Conservation (phyloP, 2,888 invertebrate genomes). For the Troides helena region DNA sequence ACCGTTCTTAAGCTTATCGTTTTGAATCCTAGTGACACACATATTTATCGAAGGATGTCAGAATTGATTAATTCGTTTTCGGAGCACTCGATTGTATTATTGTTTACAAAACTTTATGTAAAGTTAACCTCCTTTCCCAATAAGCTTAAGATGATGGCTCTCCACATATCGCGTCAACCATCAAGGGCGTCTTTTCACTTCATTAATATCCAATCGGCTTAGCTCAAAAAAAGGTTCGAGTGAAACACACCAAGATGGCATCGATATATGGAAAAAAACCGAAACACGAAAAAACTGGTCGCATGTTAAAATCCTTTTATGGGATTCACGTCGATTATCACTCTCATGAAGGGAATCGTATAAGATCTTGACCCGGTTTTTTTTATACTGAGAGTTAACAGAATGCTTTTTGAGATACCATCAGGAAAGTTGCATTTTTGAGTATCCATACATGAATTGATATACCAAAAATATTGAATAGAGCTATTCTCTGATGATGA, state of each 20-base stretch:
- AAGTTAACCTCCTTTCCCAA: conserved; percentile 57
- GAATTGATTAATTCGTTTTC: conserved; percentile 35
- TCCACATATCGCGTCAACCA: conserved; percentile 46
- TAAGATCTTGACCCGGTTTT: conserved; percentile 25
- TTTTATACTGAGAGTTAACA: conserved; percentile 6
- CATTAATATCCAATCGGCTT: conserved; percentile 37
- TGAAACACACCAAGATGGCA: conserved; percentile 22
- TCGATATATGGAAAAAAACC: conserved; percentile 11
- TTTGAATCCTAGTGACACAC: conserved; percentile 18
- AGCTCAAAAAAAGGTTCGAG: conserved; percentile 26
- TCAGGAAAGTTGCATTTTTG: not conserved
- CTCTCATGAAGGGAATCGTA: conserved; percentile 18
- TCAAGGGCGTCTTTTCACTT: conserved; percentile 55
- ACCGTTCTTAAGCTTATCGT: conserved; percentile 12
- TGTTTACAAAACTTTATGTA: conserved; percentile 47
- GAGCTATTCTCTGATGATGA: too few relatives aligned
- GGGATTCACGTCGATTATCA: conserved; percentile 22
- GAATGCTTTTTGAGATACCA: not conserved
- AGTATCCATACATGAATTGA: not conserved
- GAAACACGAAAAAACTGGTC: conserved; percentile 19
- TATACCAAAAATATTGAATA: not conserved
- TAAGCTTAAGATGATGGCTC: conserved; percentile 45
- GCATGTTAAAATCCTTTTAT: conserved; percentile 25
- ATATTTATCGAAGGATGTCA: conserved; percentile 31
- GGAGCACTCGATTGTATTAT: conserved; percentile 33